Conservation (phyloP, 2,888 invertebrate species). For the Colletes collaris region DNA sequence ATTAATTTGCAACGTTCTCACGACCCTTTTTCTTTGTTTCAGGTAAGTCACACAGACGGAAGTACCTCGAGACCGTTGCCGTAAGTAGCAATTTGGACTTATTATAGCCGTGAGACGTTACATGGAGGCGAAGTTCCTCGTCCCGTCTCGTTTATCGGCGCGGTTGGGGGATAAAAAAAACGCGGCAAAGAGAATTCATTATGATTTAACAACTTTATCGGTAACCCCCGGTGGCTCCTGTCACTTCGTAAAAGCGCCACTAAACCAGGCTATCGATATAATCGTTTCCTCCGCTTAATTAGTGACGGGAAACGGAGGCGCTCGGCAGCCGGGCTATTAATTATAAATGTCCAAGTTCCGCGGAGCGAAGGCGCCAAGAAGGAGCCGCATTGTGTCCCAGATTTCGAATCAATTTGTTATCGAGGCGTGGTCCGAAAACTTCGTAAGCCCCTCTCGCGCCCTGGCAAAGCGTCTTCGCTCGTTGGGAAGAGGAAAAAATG, state of each 20-base stretch:
- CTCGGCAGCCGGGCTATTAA: conserved; percentile 33
- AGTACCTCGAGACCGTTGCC: not conserved
- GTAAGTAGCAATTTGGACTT: conserved; percentile 33
- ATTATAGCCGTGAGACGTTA: conserved; percentile 3
- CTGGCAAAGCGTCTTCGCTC: not conserved
- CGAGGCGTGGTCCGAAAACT: conserved; percentile 42
- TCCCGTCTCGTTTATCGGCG: not conserved
- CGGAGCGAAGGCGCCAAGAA: conserved; percentile 17
- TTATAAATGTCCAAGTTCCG: conserved; percentile 51
- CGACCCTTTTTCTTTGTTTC: conserved; percentile 29
- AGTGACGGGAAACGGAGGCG: conserved; percentile 42
- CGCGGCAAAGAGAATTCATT: conserved; percentile 3
- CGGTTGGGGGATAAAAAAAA: not conserved
- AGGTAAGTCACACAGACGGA: conserved; percentile 24
- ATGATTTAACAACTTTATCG: conserved; percentile 39
- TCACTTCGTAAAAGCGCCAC: conserved; percentile 7
- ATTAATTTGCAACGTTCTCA: not conserved
- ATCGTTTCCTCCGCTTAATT: conserved; percentile 45
- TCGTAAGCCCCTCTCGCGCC: not conserved
- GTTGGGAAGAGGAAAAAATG: too few species aligned
- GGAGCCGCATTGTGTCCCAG: conserved; percentile 23
- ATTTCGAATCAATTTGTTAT: conserved; percentile 50
- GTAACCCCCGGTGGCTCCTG: conserved; percentile 14
- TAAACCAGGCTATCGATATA: conserved; percentile 45
- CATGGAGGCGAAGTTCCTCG: not conserved